Conservation (phyloP, 2,113 vertebrate species). For the Mustela nigripes region DNA sequence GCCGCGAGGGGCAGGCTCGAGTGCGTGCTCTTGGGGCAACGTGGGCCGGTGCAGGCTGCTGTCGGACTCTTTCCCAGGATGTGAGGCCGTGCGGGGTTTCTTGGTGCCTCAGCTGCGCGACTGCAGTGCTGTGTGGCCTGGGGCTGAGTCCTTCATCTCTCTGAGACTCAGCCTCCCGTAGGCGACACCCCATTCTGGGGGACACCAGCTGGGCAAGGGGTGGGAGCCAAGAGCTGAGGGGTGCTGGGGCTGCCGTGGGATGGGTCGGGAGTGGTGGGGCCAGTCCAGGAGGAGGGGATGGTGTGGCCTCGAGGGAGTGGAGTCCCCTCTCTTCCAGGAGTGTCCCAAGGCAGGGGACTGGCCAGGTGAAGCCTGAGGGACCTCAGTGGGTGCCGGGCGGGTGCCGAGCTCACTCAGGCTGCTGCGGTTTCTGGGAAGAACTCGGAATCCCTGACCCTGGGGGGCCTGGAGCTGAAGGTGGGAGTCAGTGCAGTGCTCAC, state of each 20-base stretch:
- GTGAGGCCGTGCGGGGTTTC: not conserved
- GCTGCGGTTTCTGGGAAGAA: not conserved
- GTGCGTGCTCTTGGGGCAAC: too few relatives aligned
- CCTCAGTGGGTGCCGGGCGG: not conserved
- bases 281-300: not conserved
- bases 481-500: not conserved
- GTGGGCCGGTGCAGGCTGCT: not conserved
- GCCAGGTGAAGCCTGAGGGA: not conserved
- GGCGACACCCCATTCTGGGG: not conserved
- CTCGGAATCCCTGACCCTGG: not conserved
- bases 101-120: not conserved
- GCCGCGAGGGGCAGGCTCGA: too few relatives aligned
- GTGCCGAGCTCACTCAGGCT: not conserved
- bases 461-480: not conserved
- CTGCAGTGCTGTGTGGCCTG: not conserved
- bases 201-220: not conserved
- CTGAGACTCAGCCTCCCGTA: not conserved
- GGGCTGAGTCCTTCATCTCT: not conserved
- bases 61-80: not conserved
- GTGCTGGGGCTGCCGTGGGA: rapidly evolving
- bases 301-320: not conserved
- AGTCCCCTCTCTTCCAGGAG: rapidly evolving
- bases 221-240: not conserved
- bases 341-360: not conserved
- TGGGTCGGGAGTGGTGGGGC: not conserved